These are phyloP conservation scores for Orycteropus afer DNA, from an alignment of 2,113 vertebrate genomes.

Conservation along the genomic window DNA sequence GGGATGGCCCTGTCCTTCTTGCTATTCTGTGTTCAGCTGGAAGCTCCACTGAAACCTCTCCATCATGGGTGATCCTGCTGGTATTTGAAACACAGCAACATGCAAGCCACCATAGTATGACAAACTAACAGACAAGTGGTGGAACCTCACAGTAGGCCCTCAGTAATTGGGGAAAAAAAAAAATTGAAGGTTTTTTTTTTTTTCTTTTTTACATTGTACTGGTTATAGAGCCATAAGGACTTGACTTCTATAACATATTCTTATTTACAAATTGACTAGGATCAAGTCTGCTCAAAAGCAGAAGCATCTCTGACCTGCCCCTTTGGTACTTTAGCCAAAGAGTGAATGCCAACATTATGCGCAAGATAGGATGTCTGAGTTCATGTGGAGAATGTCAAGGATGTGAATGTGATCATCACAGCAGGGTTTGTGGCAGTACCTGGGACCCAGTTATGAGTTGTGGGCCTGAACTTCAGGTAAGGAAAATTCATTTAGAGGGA, in stretches of 20 bases:
- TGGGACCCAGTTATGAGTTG: background rate
- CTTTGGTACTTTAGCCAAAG: background rate
- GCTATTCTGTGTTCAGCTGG: too few species aligned
- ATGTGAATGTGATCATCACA: background rate
- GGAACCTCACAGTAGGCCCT: too few species aligned
- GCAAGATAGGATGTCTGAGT: background rate
- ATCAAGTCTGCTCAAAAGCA: background rate
- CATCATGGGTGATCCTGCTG: too few species aligned
- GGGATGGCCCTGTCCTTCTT: too few species aligned
- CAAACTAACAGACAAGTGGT: too few species aligned
- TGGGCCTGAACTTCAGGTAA: background rate
- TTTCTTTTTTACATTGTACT: background rate
- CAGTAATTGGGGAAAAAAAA: too few species aligned
- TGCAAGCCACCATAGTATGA: too few species aligned
- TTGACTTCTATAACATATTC: constrained; percentile 11
- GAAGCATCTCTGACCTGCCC: background rate
- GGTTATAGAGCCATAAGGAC: background rate
- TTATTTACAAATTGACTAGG: background rate
- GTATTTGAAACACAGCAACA: too few species aligned
- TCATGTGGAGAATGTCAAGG: background rate
- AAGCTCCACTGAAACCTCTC: too few species aligned
- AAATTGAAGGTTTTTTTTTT: too few species aligned
- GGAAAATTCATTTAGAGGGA: background rate
- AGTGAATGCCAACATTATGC: background rate
- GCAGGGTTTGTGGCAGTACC: background rate